A percentile compares a stretch with the other conserved stretches of the same genome.
Evolutionary conservation across 2,888 invertebrate species (phyloP).

Genomic region (Bimastos eiseni): DNA sequence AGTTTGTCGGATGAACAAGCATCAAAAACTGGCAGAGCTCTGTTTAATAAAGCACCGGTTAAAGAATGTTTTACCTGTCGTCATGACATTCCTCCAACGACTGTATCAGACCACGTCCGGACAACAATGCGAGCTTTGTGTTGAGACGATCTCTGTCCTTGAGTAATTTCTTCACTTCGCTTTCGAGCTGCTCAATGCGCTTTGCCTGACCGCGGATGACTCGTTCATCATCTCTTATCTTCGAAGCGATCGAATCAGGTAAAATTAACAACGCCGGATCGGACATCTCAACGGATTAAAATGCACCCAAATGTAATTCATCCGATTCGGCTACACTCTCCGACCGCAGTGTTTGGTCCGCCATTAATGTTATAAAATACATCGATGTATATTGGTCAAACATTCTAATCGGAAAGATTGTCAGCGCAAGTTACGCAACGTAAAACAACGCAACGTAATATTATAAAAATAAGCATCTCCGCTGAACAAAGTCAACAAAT

Average conservation of each 20-base stretch:
- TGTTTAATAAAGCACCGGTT: background rate
- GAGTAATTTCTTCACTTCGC: background rate
- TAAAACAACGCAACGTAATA: no score
- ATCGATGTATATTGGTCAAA: no score
- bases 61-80: background rate
- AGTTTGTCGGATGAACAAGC: background rate
- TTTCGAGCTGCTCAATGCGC: background rate
- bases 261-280: background rate
- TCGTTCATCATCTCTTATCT: background rate
- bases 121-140: constrained; percentile 6
- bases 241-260: constrained; percentile 6
- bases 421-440: no score
- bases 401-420: background rate
- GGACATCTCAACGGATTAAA: background rate
- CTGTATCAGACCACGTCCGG: background rate
- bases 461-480: no score
- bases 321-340: background rate
- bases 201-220: background rate
- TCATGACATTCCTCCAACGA: background rate
- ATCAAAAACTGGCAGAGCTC: no score
- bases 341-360: background rate
- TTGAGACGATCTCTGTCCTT: background rate
- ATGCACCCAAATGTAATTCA: background rate
- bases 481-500: no score
- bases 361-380: no score